These are phyloP conservation scores for Ormyrus rosae DNA, from an alignment of 2,888 invertebrate species.

Conservation along the genomic window DNA sequence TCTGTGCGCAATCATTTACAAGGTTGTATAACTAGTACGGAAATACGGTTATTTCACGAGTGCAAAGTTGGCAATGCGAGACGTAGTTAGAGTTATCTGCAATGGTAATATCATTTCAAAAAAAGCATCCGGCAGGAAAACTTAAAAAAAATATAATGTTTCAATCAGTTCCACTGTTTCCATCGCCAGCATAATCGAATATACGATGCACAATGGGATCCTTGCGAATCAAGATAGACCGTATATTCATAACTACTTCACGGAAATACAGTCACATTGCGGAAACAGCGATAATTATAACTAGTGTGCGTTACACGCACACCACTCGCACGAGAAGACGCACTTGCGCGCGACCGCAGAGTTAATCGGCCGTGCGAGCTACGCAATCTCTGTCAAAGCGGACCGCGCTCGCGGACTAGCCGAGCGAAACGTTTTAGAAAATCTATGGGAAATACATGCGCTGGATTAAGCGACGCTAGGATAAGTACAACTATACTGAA, in stretches of 20 bases:
- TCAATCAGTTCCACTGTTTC: no score
- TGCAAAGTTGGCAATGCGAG: no score
- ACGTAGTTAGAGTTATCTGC: no score
- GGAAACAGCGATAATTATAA: neutral
- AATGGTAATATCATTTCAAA: no score
- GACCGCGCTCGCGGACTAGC: neutral
- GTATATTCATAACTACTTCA: neutral
- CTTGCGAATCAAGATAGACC: neutral
- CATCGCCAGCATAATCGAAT: no score
- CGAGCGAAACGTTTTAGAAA: slow-evolving; percentile 15
- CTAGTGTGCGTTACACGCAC: neutral
- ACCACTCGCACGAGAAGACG: neutral
- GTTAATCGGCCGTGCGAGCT: neutral
- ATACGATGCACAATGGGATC: no score
- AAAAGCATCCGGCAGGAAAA: no score
- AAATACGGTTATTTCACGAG: no score
- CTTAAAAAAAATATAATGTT: no score
- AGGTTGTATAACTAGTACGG: no score
- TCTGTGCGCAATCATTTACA: no score
- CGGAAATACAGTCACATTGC: neutral
- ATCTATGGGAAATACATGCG: neutral
- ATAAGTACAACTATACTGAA: neutral
- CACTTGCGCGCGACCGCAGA: neutral
- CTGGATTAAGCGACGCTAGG: neutral
- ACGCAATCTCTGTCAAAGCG: neutral